Conservation (phyloP, 2,797 vertebrate species). For the Gadopsis bispinosus region DNA sequence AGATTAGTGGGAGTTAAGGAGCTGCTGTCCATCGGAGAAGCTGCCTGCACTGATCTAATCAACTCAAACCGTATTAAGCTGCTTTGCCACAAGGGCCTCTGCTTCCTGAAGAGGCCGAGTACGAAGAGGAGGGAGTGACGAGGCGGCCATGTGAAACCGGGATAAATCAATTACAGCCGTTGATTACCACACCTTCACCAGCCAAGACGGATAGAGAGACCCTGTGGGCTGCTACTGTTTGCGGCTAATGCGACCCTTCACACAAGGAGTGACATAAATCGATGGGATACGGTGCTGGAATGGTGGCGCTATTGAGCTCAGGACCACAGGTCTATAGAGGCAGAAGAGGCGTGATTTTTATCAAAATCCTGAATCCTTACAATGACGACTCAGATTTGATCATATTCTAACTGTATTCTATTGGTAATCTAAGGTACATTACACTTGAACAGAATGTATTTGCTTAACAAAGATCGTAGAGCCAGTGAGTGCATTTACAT, state of each 20-base stretch:
- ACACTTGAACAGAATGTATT: neutral
- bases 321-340: neutral
- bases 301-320: neutral
- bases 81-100: constrained; percentile 73
- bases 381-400: neutral
- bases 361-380: neutral
- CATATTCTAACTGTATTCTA: neutral
- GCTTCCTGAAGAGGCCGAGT: constrained; percentile 61
- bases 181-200: constrained; percentile 65
- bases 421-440: accelerated
- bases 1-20: constrained; percentile 79
- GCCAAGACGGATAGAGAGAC: constrained; percentile 34
- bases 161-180: constrained; percentile 73
- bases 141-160: constrained; percentile 47
- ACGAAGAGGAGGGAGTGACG: constrained; percentile 29
- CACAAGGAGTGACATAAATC: constrained; percentile 21
- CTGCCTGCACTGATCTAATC: constrained; percentile 84
- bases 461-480: neutral
- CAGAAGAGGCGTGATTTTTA: neutral
- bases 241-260: constrained; percentile 18
- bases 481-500: neutral
- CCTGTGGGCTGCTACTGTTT: constrained; percentile 19
- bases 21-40: constrained; percentile 72
- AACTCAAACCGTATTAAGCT: constrained; percentile 81
- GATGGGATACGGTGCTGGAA: neutral